These are phyloP conservation scores for Acanthosepion esculentum DNA, from an alignment of 2,888 invertebrate species.

Conservation along the genomic window DNA sequence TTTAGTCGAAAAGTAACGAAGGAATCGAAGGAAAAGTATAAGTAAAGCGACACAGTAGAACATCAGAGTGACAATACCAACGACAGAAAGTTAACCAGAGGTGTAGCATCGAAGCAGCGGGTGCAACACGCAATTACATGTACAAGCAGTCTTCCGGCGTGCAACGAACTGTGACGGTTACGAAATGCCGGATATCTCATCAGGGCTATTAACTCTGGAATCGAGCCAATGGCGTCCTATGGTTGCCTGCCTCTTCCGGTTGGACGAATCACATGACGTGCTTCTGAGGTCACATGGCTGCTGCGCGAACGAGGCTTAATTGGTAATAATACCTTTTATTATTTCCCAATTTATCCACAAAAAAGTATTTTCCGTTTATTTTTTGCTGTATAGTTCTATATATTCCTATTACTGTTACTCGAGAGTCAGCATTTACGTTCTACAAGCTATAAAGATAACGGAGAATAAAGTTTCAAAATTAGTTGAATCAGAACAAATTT, in stretches of 20 bases:
- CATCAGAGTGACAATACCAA: background rate
- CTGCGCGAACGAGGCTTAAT: background rate
- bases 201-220: background rate
- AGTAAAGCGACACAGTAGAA: too few species aligned
- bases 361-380: background rate
- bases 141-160: background rate
- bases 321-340: slow-evolving; percentile 9
- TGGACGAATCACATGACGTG: background rate
- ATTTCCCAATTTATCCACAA: background rate
- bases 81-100: background rate
- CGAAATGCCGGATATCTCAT: background rate
- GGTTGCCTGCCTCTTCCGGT: slow-evolving; percentile 1
- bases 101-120: background rate
- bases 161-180: background rate
- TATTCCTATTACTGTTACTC: background rate
- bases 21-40: too few species aligned
- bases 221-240: background rate
- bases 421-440: background rate
- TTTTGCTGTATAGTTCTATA: background rate
- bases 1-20: too few species aligned
- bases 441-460: background rate
- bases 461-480: background rate
- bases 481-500: background rate
- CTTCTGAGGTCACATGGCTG: background rate
- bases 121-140: slow-evolving; percentile 7